Percentiles rank a stretch among this genome's conserved stretches.
These are phyloP conservation scores for Sinocyclocheilus rhinocerous DNA, from an alignment of 2,113 vertebrate genomes.

Conservation along the genomic window DNA sequence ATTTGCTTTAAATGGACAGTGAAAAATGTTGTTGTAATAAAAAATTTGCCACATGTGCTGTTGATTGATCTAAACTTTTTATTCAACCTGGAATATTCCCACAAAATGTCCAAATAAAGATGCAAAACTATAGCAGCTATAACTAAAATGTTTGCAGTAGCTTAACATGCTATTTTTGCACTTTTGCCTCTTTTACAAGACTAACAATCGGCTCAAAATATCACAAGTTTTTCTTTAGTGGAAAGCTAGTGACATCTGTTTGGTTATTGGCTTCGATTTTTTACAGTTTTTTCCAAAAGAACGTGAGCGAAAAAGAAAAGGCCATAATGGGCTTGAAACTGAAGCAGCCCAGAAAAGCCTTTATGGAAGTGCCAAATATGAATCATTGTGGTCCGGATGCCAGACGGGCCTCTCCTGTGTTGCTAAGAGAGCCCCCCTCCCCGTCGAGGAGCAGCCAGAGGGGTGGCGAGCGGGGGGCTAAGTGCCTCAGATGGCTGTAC, in stretches of 20 bases:
- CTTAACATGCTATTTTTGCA: not conserved
- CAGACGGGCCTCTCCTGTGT: slow-evolving; percentile 78
- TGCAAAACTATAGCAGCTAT: too few relatives aligned
- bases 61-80: too few relatives aligned
- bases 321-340: slow-evolving; percentile 64
- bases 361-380: slow-evolving; percentile 81
- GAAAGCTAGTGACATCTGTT: slow-evolving; percentile 61
- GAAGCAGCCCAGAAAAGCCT: slow-evolving; percentile 59
- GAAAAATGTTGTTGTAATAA: too few relatives aligned
- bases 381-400: slow-evolving; percentile 75
- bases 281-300: slow-evolving; percentile 64
- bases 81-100: too few relatives aligned
- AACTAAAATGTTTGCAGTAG: not conserved
- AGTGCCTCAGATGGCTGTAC: slow-evolving; percentile 69
- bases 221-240: too few relatives aligned
- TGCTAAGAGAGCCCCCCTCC: slow-evolving; percentile 72
- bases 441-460: slow-evolving; percentile 52
- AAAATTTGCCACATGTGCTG: too few relatives aligned
- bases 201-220: not conserved
- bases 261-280: slow-evolving; percentile 65
- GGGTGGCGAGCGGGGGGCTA: slow-evolving; percentile 54
- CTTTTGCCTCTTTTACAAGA: not conserved
- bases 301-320: slow-evolving; percentile 52
- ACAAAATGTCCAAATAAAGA: too few relatives aligned
- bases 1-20: too few relatives aligned